These are phyloP conservation scores for Schizotus pectinicornis DNA, from an alignment of 2,888 invertebrate genomes.

Conservation along the genomic window DNA sequence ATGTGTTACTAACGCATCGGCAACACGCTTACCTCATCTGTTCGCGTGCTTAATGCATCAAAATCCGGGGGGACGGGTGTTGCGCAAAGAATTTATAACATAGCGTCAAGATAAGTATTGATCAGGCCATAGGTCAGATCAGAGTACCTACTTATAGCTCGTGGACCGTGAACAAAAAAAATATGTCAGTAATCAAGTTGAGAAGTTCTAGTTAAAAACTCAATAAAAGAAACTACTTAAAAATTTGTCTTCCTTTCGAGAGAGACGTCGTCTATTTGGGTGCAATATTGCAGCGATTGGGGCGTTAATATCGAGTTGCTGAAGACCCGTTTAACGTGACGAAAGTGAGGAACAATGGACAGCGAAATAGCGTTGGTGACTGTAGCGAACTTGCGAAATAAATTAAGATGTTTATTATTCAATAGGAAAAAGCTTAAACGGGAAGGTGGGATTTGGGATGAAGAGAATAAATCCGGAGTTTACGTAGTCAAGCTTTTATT, in stretches of 20 bases:
- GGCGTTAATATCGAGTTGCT: neutral
- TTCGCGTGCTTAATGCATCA: constrained; percentile 23
- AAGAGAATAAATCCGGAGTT: constrained; percentile 22
- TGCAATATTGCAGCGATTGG: too few relatives aligned
- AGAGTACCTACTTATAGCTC: too few relatives aligned
- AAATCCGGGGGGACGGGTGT: neutral
- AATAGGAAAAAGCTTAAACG: constrained; percentile 10
- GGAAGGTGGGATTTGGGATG: constrained; percentile 10
- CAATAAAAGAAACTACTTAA: too few relatives aligned
- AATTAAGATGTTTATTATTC: constrained; percentile 24
- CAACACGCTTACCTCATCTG: constrained; percentile 23
- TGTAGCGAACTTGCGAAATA: constrained; percentile 1
- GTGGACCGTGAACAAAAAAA: too few relatives aligned
- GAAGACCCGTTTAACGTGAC: neutral
- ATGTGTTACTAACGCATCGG: constrained; percentile 16
- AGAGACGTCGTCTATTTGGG: too few relatives aligned
- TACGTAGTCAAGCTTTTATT: constrained; percentile 22
- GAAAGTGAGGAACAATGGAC: neutral
- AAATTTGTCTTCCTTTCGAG: neutral
- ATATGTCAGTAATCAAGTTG: too few relatives aligned
- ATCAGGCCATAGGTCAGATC: too few relatives aligned
- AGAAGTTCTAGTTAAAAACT: too few relatives aligned
- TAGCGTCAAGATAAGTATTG: too few relatives aligned
- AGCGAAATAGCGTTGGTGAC: neutral
- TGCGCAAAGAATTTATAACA: neutral